Percentiles rank a stretch among this genome's conserved stretches.
phyloP scores from a whole-genome alignment of 1,140 invertebrate species.

The Dinothrombium tinctorium region DNA sequence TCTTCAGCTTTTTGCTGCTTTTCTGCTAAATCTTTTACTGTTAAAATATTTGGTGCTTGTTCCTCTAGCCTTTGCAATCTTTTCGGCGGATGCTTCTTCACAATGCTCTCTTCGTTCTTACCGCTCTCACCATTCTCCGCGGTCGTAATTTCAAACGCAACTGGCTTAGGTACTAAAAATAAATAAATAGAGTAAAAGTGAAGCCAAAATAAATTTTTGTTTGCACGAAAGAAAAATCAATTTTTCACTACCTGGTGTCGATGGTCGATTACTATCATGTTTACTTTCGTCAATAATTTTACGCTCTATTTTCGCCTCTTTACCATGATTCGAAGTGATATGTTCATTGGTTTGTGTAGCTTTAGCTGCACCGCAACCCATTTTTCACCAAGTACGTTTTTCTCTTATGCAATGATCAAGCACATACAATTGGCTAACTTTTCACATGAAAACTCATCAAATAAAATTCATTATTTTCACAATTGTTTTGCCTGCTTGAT shows the following conservation, averaged over 20 bases:
- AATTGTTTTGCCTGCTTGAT: too few species aligned
- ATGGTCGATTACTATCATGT: background rate
- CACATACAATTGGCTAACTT: too few species aligned
- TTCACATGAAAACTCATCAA: too few species aligned
- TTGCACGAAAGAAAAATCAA: background rate
- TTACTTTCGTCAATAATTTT: background rate
- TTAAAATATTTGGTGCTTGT: constrained; percentile 9
- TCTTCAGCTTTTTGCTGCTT: constrained; percentile 12
- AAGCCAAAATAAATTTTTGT: background rate
- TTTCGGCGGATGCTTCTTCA: constrained; percentile 12
- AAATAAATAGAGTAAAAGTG: background rate
- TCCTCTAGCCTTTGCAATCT: constrained; percentile 10
- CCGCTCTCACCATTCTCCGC: background rate
- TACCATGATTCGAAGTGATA: background rate
- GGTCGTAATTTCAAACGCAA: constrained; percentile 11
- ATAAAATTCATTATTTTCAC: too few species aligned
- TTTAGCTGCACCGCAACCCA: constrained; percentile 5
- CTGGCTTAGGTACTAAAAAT: constrained; percentile 11
- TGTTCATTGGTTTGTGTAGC: constrained; percentile 1
- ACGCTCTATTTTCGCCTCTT: background rate
- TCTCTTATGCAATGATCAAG: too few species aligned
- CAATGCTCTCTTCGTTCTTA: constrained; percentile 3
- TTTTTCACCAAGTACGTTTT: too few species aligned
- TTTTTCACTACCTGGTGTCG: background rate
- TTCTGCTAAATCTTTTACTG: constrained; percentile 11